Base-by-base conservation (phyloP, 2,797 vertebrate species). In the Rhincodon typus region DNA sequence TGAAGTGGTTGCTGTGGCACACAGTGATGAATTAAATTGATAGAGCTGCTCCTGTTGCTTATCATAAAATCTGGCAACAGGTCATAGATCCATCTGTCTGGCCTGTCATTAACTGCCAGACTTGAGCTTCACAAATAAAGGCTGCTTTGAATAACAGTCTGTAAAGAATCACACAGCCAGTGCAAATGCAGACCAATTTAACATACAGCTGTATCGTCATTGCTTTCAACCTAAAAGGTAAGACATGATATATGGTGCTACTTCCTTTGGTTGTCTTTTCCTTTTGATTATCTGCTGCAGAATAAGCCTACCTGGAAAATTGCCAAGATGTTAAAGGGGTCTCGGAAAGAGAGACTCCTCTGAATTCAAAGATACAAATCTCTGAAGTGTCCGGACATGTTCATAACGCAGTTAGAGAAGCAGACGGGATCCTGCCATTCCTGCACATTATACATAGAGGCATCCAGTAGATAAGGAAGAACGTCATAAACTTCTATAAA, bases 21-120 rank as follows among this genome's bases (percentile, higher is more conserved):
- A 1, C 87, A n/a, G 53, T 1, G 30, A 90, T n/a, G 34, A 19
- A 90, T n/a, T 66, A 66, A 90, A n/a, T 62, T 34, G 87, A 62
- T 90, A 62, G 87, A 62, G 66, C 30, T 66, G 34, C 4, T 62
- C 57, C 87, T 30, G 30, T 62, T 34, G 57, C 34, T n/a, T 62
- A n/a, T 90, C 27, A 30, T 34, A 53, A 90, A 90, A 90, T 90
- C 87, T 62, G 53, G 57, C 30, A 5, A 62, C 15, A 62, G 57
- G 53, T 88, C 86, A 57, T 57, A 57, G 86, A 53, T 30, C 50
- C 53, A 88, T 88, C 86, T 30, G 86, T 27, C 46, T 25, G 4
- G 86, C 82, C 23, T 84, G 82, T 84, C 82, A 84, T 84, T 84
- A 46, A 42, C 86, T 57, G 86, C 86, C 86, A 88, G 86, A 53